These are phyloP conservation scores for Struthidea cinerea DNA, from an alignment of 2,113 vertebrate genomes.

Conservation along the genomic window DNA sequence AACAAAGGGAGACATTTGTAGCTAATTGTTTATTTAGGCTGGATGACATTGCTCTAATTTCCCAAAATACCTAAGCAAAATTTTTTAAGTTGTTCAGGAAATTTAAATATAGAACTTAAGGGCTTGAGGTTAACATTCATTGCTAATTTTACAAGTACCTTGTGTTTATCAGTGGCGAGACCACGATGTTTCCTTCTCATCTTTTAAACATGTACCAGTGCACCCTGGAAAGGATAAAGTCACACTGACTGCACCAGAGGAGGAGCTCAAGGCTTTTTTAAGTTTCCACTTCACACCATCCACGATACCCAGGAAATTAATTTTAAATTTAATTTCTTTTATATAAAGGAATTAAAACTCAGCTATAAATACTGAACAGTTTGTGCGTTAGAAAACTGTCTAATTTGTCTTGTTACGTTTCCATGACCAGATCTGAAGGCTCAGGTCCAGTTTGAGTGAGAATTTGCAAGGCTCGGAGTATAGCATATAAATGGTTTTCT, in stretches of 20 bases:
- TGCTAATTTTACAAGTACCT: neutral
- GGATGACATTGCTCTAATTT: neutral
- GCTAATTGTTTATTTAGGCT: neutral
- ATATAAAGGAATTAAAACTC: neutral
- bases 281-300: neutral
- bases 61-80: neutral
- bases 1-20: neutral
- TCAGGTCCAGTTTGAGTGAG: neutral
- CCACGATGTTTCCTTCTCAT: neutral
- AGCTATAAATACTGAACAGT: neutral
- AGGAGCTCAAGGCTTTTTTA: neutral
- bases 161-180: neutral
- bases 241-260: neutral
- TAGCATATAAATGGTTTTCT: neutral
- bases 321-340: neutral
- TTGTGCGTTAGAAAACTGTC: neutral
- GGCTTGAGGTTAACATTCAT: neutral
- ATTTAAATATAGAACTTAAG: neutral
- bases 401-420: neutral
- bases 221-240: neutral
- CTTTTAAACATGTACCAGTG: neutral
- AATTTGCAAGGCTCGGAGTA: neutral
- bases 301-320: neutral
- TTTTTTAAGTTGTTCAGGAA: neutral
- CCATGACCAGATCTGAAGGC: neutral